Evolutionary conservation across 92 coral and sea anemone genomes (phyloP).

Genomic region (Porites evermanni): DNA sequence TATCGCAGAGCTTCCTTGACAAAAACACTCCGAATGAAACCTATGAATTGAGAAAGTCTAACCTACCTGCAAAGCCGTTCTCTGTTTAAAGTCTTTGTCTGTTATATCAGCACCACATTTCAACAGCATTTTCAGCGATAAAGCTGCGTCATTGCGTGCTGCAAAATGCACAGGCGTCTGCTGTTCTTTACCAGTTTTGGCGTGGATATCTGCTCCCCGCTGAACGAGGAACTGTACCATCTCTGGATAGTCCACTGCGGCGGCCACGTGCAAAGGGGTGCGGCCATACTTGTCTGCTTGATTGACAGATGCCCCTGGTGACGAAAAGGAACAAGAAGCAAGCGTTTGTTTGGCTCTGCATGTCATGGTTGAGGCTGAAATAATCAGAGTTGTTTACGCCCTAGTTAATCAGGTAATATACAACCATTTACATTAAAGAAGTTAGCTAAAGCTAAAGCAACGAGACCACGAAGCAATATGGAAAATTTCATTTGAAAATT

Average conservation of each 20-base stretch:
- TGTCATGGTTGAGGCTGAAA: neutral
- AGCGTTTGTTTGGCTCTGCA: neutral
- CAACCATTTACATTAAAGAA: too few relatives aligned
- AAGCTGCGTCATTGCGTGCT: slow-evolving; percentile 90
- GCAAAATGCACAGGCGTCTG: slow-evolving; percentile 97
- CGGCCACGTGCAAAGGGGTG: slow-evolving; percentile 93
- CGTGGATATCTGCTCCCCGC: slow-evolving; percentile 85
- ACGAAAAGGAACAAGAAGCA: neutral
- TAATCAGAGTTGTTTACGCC: too few relatives aligned
- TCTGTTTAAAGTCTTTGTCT: slow-evolving; percentile 84
- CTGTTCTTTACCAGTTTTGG: slow-evolving; percentile 79
- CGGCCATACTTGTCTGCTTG: slow-evolving; percentile 92
- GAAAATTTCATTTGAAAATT: too few relatives aligned
- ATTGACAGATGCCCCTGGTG: slow-evolving; percentile 80
- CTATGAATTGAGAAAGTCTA: neutral
- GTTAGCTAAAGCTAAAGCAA: too few relatives aligned
- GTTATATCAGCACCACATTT: slow-evolving; percentile 88
- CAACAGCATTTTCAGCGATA: slow-evolving; percentile 84
- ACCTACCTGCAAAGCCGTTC: slow-evolving; percentile 91
- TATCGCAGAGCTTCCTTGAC: too few relatives aligned
- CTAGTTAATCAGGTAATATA: too few relatives aligned
- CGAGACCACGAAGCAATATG: too few relatives aligned
- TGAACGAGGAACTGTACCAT: slow-evolving; percentile 92
- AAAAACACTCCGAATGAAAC: too few relatives aligned
- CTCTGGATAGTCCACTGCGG: slow-evolving; percentile 97